phyloP scores from a whole-genome alignment of 2,888 invertebrate species.

The Drosophila borealis region DNA sequence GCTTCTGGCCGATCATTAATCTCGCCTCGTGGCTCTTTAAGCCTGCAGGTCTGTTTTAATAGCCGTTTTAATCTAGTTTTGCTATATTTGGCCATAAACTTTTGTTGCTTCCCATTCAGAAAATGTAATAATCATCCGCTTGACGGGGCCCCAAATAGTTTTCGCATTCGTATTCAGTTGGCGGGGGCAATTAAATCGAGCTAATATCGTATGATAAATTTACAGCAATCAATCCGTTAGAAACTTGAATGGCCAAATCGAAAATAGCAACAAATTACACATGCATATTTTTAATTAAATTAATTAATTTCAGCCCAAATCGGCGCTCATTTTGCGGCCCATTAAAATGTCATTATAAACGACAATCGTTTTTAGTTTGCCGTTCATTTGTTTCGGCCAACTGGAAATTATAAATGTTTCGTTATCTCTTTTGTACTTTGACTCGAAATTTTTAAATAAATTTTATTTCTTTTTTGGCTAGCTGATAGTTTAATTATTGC shows the following conservation, averaged over 20 bases:
- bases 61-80: slow-evolving; percentile 45
- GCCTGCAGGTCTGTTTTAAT: slow-evolving; percentile 17
- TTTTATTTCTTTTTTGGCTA: neutral
- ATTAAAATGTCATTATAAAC: slow-evolving; percentile 75
- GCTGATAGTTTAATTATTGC: slow-evolving; percentile 13
- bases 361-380: slow-evolving; percentile 41
- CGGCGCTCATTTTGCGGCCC: slow-evolving; percentile 66
- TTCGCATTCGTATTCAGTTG: slow-evolving; percentile 24
- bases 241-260: slow-evolving; percentile 8
- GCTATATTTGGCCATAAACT: slow-evolving; percentile 23
- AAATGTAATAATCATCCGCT: slow-evolving; percentile 31
- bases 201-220: slow-evolving; percentile 52
- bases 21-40: slow-evolving; percentile 3
- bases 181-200: slow-evolving; percentile 53
- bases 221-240: slow-evolving; percentile 25
- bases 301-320: slow-evolving; percentile 63
- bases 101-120: slow-evolving; percentile 10
- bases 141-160: slow-evolving; percentile 23
- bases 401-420: slow-evolving; percentile 15
- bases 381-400: slow-evolving; percentile 17
- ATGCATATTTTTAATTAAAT: slow-evolving; percentile 63
- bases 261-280: slow-evolving; percentile 7
- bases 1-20: slow-evolving; percentile 41
- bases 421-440: neutral
- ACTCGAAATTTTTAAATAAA: slow-evolving; percentile 10